phyloP scores from a whole-genome alignment of 2,113 vertebrate species.

The Oxygymnocypris stewartii region DNA sequence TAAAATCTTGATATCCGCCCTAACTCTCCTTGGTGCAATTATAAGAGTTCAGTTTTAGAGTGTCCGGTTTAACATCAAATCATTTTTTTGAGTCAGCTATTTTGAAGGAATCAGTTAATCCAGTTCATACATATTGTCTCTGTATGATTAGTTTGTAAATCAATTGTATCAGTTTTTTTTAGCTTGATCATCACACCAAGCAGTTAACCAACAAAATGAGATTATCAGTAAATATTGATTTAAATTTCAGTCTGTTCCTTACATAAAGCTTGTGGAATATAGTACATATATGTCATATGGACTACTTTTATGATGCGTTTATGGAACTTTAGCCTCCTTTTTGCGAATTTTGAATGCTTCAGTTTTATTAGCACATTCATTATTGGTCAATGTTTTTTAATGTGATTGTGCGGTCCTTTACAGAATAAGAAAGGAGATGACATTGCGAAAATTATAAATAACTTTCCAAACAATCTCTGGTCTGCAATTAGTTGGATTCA shows the following conservation, averaged over 20 bases:
- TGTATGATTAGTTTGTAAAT: not conserved
- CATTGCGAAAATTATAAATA: too few relatives aligned
- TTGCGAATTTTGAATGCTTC: not conserved
- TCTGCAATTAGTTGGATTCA: not conserved
- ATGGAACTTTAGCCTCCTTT: not conserved
- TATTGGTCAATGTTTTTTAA: too few relatives aligned
- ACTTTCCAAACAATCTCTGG: too few relatives aligned
- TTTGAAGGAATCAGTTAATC: not conserved
- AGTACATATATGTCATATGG: not conserved
- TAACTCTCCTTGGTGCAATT: not conserved
- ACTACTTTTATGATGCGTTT: not conserved
- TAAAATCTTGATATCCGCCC: not conserved
- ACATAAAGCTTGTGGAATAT: not conserved
- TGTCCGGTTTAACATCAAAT: not conserved
- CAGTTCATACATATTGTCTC: not conserved
- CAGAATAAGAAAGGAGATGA: too few relatives aligned
- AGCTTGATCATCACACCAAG: not conserved
- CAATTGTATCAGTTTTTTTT: not conserved
- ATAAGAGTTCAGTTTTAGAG: not conserved
- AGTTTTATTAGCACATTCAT: not conserved
- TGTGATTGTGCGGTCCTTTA: too few relatives aligned
- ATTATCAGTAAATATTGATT: not conserved
- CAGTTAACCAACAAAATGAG: not conserved
- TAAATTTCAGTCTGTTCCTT: not conserved
- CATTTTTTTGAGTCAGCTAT: not conserved